These are phyloP conservation scores for Prosapia bicincta DNA, from an alignment of 2,888 invertebrate genomes.

Conservation along the genomic window DNA sequence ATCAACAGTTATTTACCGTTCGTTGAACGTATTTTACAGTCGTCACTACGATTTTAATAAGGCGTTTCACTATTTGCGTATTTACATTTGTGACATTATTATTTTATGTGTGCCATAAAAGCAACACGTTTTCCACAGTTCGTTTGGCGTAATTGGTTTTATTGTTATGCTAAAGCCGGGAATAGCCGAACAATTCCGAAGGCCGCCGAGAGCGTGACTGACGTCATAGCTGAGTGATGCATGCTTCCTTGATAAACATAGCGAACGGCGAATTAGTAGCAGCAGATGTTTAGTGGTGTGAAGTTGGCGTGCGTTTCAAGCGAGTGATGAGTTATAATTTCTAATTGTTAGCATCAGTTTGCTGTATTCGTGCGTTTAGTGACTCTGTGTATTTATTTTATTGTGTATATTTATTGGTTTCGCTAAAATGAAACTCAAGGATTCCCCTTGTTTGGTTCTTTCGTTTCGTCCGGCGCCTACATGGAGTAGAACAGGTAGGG, in stretches of 20 bases:
- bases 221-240: constrained; percentile 19
- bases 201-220: constrained; percentile 19
- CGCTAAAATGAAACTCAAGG: constrained; percentile 41
- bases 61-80: background rate
- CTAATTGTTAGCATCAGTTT: background rate
- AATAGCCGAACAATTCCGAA: constrained; percentile 14
- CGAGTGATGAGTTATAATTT: background rate
- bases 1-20: too few species aligned
- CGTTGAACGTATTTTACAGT: too few species aligned
- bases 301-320: background rate
- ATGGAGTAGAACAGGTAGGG: constrained; percentile 40
- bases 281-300: background rate
- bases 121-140: background rate
- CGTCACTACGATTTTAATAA: too few species aligned
- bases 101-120: background rate
- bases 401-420: constrained; percentile 3
- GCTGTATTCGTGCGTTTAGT: background rate
- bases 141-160: background rate
- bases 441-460: constrained; percentile 38
- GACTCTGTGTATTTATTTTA: background rate
- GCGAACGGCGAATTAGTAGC: background rate
- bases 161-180: background rate
- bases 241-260: constrained; percentile 8
- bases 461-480: constrained; percentile 38
- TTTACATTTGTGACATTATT: background rate